Evolutionary conservation across 2,888 invertebrate species (phyloP).

Genomic region (Lampropteryx suffumata): DNA sequence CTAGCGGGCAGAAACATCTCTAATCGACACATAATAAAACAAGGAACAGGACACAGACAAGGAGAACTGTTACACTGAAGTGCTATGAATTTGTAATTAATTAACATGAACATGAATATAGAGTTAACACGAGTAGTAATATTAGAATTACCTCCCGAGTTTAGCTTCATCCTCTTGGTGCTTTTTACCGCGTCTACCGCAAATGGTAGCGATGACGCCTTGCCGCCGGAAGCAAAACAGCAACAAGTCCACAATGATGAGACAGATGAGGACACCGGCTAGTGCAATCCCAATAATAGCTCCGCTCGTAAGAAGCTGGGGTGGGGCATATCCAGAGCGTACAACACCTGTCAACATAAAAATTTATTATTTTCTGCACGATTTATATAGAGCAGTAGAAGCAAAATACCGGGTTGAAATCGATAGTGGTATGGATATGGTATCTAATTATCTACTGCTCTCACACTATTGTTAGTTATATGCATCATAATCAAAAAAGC

Average conservation of each 20-base stretch:
- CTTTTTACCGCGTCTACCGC: conserved; percentile 86
- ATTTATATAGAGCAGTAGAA: conserved; percentile 62
- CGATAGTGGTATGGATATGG: conserved; percentile 21
- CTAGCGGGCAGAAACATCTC: conserved; percentile 86
- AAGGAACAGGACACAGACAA: conserved; percentile 39
- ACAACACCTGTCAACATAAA: conserved; percentile 67
- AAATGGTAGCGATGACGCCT: conserved; percentile 87
- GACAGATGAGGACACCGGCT: conserved; percentile 89
- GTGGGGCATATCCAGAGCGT: conserved; percentile 73
- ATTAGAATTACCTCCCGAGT: conserved; percentile 88
- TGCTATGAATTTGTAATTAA: conserved; percentile 46
- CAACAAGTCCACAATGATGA: conserved; percentile 92
- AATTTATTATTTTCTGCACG: conserved; percentile 30
- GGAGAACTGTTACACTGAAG: conserved; percentile 55
- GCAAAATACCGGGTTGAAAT: conserved; percentile 35
- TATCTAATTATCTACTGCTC: conserved; percentile 61
- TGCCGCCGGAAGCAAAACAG: conserved; percentile 88
- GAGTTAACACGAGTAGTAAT: conserved; percentile 18
- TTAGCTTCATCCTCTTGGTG: conserved; percentile 92
- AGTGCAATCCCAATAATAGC: conserved; percentile 94
- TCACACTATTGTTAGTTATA: conserved; percentile 67
- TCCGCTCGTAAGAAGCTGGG: conserved; percentile 85
- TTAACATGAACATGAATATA: conserved; percentile 28
- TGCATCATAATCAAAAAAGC: conserved; percentile 73
- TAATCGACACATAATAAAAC: conserved; percentile 71